These are phyloP conservation scores for Pristionchus pacificus DNA, from an alignment of 1,140 invertebrate genomes.

Conservation along the genomic window DNA sequence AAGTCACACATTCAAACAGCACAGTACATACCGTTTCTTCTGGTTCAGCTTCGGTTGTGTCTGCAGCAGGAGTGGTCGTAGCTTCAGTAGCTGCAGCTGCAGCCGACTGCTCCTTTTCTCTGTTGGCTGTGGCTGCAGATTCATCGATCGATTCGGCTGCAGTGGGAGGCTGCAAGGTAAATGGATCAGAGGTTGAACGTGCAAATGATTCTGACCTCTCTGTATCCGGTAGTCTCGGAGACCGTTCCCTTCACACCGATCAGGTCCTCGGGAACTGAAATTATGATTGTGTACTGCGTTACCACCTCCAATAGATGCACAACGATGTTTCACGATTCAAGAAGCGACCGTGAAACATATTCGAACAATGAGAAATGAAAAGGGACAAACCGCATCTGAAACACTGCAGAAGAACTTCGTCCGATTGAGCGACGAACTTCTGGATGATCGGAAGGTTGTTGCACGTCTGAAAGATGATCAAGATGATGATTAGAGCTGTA, in stretches of 20 bases:
- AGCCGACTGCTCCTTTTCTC: not conserved
- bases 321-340: too few relatives aligned
- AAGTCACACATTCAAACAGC: too few relatives aligned
- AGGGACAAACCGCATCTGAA: constrained; percentile 31
- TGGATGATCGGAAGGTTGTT: not conserved
- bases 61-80: not conserved
- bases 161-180: too few relatives aligned
- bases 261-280: not conserved
- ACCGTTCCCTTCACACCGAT: not conserved
- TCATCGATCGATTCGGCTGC: too few relatives aligned
- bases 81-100: constrained; percentile 3
- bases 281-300: not conserved
- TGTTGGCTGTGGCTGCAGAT: not conserved
- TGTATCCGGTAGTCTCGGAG: too few relatives aligned
- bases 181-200: too few relatives aligned
- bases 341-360: too few relatives aligned
- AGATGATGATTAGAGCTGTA: too few relatives aligned
- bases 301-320: not conserved
- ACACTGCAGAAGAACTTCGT: constrained; percentile 22
- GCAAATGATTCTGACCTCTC: too few relatives aligned
- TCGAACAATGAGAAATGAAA: too few relatives aligned
- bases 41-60: too few relatives aligned
- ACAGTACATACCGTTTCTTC: too few relatives aligned
- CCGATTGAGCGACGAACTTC: not conserved
- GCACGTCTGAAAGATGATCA: not conserved